A percentile compares a stretch with the other conserved stretches of the same genome.
Conservation (phyloP, 2,113 vertebrate species). For the Ptychochromis oligacanthus region DNA sequence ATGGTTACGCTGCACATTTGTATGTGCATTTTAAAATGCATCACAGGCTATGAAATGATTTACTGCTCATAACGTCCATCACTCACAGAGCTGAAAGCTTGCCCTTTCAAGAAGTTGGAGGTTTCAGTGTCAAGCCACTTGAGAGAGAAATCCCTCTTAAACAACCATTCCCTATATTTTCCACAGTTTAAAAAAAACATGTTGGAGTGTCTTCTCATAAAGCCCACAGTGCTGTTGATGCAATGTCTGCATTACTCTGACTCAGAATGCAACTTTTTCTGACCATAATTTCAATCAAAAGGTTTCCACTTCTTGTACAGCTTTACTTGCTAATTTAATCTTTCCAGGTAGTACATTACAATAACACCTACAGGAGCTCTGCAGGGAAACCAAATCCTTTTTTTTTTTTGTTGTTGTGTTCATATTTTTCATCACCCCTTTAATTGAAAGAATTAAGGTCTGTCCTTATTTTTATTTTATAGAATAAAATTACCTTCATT, state of each 20-base stretch:
- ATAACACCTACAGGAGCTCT: neutral
- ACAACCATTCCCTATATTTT: neutral
- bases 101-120: neutral
- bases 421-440: neutral
- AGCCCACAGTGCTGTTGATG: neutral
- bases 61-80: slow-evolving; percentile 17
- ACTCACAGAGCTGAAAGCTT: slow-evolving; percentile 19
- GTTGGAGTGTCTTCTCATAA: neutral
- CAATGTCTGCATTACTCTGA: neutral
- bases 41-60: slow-evolving; percentile 11
- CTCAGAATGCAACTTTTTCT: neutral
- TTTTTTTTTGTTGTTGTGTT: neutral
- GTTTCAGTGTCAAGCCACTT: neutral
- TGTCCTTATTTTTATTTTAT: neutral
- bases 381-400: neutral
- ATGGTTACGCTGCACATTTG: slow-evolving; percentile 21
- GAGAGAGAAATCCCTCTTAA: neutral
- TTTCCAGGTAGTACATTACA: neutral
- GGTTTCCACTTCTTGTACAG: neutral
- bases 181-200: neutral
- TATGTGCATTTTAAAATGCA: slow-evolving; percentile 23
- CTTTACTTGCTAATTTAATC: neutral
- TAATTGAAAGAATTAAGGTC: too few species aligned
- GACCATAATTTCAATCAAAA: neutral
- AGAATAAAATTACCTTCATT: neutral